A percentile compares a stretch with the other conserved stretches of the same genome.
Evolutionary conservation across 1,140 invertebrate species (phyloP).

Genomic region (Caenorhabditis latens): DNA sequence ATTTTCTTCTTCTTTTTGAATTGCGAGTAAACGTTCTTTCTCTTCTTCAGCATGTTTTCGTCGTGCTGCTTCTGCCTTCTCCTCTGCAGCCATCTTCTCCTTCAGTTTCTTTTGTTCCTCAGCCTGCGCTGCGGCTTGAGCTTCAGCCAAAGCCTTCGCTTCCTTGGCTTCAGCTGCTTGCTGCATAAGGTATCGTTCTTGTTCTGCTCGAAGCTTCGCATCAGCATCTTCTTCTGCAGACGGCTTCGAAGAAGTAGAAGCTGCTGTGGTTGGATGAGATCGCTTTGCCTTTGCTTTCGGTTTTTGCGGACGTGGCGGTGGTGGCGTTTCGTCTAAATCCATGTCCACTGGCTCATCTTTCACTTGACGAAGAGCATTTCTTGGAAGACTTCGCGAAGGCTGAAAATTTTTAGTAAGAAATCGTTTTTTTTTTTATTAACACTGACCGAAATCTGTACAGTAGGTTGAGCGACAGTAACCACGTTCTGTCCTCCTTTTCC

Average conservation of each 20-base stretch:
- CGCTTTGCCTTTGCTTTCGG: conserved; percentile 4
- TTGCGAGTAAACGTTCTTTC: not conserved
- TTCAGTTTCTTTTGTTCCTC: not conserved
- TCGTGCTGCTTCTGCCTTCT: not conserved
- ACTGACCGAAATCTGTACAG: not conserved
- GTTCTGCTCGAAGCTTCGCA: not conserved
- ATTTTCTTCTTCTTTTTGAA: not conserved
- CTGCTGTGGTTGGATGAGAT: not conserved
- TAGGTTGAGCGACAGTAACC: not conserved
- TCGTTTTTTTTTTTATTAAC: not conserved
- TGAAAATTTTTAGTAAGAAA: not conserved
- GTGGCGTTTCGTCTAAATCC: not conserved
- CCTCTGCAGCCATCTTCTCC: not conserved
- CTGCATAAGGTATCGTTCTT: not conserved
- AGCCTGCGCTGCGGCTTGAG: not conserved
- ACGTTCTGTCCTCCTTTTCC: not conserved
- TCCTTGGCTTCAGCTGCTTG: not conserved
- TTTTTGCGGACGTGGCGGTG: not conserved
- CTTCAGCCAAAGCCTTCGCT: not conserved
- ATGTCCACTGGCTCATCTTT: not conserved
- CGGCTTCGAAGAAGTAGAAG: not conserved
- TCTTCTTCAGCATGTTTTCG: not conserved
- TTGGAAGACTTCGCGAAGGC: not conserved
- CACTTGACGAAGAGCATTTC: not conserved
- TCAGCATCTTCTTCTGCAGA: not conserved